phyloP scores from a whole-genome alignment of 2,113 vertebrate species.

The Cyrtonyx montezumae region DNA sequence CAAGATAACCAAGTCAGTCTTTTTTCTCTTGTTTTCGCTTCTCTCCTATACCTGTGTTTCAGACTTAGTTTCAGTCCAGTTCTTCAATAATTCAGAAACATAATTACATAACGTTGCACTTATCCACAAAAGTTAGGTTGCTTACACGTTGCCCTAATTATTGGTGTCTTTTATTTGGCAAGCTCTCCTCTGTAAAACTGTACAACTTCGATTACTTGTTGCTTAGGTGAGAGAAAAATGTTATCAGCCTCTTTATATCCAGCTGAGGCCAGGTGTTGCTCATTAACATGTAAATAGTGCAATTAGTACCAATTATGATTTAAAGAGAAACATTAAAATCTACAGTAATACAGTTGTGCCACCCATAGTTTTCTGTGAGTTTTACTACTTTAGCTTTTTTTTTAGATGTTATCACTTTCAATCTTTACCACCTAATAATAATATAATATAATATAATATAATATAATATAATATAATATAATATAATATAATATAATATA shows the following conservation, averaged over 20 bases:
- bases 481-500: no score
- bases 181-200: conserved; percentile 43
- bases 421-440: conserved; percentile 8
- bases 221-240: conserved; percentile 67
- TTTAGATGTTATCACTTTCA: conserved; percentile 21
- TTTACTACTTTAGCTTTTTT: conserved; percentile 23
- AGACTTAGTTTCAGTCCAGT: background rate
- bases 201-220: conserved; percentile 55
- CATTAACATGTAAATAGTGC: conserved; percentile 75
- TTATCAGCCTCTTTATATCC: conserved; percentile 68
- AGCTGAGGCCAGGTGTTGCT: conserved; percentile 79
- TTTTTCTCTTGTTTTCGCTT: background rate
- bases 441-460: no score
- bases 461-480: no score
- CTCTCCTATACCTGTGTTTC: background rate
- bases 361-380: background rate
- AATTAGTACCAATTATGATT: conserved; percentile 74
- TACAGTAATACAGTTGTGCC: conserved; percentile 45
- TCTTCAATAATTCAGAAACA: background rate
- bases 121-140: conserved; percentile 47
- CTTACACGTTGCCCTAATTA: conserved; percentile 64
- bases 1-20: background rate
- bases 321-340: conserved; percentile 60
- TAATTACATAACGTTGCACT: conserved; percentile 21
- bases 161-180: conserved; percentile 63